A percentile compares a stretch with the other conserved stretches of the same genome.
Evolutionary conservation across 1,140 invertebrate species (phyloP).

Genomic region (Gonioctena quinquepunctata): DNA sequence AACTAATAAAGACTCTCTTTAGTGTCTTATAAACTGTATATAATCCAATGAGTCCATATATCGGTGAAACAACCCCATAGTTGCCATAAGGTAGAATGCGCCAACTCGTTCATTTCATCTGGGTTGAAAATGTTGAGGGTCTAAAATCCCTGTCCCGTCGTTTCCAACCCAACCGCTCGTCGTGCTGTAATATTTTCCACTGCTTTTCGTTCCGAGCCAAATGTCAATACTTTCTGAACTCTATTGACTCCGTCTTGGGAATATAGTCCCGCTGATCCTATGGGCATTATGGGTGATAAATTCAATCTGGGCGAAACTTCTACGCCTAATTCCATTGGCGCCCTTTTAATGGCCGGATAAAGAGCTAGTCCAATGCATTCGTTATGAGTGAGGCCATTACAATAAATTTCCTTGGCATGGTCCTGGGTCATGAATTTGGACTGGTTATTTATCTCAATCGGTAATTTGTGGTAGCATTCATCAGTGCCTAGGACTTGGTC

Average conservation of each 20-base stretch:
- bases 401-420: conserved; percentile 8
- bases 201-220: conserved; percentile 18
- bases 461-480: background rate
- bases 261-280: conserved; percentile 15
- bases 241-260: conserved; percentile 17
- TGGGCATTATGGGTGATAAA: conserved; percentile 10
- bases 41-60: conserved; percentile 13
- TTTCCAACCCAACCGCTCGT: conserved; percentile 1
- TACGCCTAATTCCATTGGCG: background rate
- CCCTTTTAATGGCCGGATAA: background rate
- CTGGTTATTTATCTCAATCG: conserved; percentile 4
- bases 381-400: background rate
- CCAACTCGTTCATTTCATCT: conserved; percentile 6
- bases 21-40: too few relatives aligned
- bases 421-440: conserved; percentile 4
- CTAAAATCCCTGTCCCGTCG: conserved; percentile 3
- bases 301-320: background rate
- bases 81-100: background rate
- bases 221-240: conserved; percentile 17
- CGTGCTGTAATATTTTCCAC: conserved; percentile 18
- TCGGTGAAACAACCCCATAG: conserved; percentile 25
- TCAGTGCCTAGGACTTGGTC: background rate
- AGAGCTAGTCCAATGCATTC: conserved; percentile 17
- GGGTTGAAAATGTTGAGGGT: background rate
- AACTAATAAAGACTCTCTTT: too few relatives aligned